Base-by-base conservation (phyloP, 2,888 invertebrate genomes). In the Drosophila histrio region DNA sequence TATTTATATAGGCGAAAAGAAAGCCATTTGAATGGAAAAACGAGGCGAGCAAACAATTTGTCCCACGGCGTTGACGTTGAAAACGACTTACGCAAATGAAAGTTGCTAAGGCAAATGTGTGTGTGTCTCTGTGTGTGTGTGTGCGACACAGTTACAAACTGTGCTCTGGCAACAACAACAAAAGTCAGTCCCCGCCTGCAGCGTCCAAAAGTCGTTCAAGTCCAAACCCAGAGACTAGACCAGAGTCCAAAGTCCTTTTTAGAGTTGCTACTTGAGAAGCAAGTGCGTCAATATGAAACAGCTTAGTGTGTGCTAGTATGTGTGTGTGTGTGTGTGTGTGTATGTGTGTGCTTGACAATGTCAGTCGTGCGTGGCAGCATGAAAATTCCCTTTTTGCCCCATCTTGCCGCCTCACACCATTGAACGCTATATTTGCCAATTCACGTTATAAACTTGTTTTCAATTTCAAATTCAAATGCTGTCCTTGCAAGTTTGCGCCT, bases 401-500 rank as follows among this genome's bases (percentile, higher is more conserved):
- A 26, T 8, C 13, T 9, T 7, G 36, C 11, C 44, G 11, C 9
- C 17, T 52, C 9, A 39, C 19, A 15, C 9, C 66, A 36, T 19
- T 38, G 59, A 39, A 59, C 63, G 61, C 62, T 71, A 64, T 81
- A 84, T 80, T 81, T 80, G 79, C 79, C 82, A 71, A 81, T 81
- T 77, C 85, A 77, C 66, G 82, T 79, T 84, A 70, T 85, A 85
- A 81, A 81, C 85, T 85, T 81, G 80, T 85, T 81, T 81, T 81
- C 80, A 81, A 81, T 81, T 81, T 78, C 78, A 78, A 85, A 80
- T 84, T 78, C 79, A 80, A 80, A 84, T 80, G 78, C 78, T 66
- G 70, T 73, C 44, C 47, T 57, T 56, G 79, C 56, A 69, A 75
- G 64, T 74, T 78, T 75, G 78, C 68, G 43, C 58, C 74, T 43